Percentiles rank a stretch among this genome's conserved stretches.
These are phyloP conservation scores for Nibea albiflora DNA, from an alignment of 2,113 vertebrate genomes.

Conservation along the genomic window DNA sequence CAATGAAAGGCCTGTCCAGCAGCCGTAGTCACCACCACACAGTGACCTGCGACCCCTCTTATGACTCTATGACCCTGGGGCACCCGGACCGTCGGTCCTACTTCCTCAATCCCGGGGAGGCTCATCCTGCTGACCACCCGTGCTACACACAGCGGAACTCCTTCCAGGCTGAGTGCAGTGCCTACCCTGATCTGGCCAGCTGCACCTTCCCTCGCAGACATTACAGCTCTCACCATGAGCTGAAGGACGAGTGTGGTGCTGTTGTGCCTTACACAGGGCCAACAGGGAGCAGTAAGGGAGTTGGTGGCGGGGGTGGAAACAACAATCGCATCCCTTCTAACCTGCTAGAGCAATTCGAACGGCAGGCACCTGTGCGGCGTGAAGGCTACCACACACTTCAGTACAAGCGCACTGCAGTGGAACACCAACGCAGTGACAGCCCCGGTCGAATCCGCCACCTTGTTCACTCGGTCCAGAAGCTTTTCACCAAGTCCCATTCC, in stretches of 20 bases:
- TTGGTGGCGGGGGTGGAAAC: constrained; percentile 61
- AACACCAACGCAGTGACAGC: constrained; percentile 94
- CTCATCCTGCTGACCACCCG: constrained; percentile 86
- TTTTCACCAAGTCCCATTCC: constrained; percentile 92
- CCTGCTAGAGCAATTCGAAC: constrained; percentile 94
- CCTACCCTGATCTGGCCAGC: constrained; percentile 94
- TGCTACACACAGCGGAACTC: constrained; percentile 84
- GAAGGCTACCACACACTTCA: constrained; percentile 98
- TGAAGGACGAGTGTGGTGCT: constrained; percentile 87
- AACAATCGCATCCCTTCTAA: constrained; percentile 84
- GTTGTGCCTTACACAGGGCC: constrained; percentile 88
- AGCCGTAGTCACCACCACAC: constrained; percentile 93
- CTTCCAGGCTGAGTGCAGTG: constrained; percentile 88
- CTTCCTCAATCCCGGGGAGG: constrained; percentile 87
- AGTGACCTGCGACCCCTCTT: constrained; percentile 90
- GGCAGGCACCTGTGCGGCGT: constrained; percentile 90
- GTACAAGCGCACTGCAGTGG: constrained; percentile 91
- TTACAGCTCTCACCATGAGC: constrained; percentile 91
- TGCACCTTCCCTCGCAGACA: constrained; percentile 97
- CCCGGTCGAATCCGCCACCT: constrained; percentile 96
- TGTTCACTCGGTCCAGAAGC: constrained; percentile 96
- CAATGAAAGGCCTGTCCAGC: constrained; percentile 96
- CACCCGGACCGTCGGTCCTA: constrained; percentile 88
- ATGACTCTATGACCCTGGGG: constrained; percentile 89
- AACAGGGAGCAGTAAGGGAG: constrained; percentile 57